Evolutionary conservation across 2,113 vertebrate genomes (phyloP).

Genomic region (Megatriorchis doriae): DNA sequence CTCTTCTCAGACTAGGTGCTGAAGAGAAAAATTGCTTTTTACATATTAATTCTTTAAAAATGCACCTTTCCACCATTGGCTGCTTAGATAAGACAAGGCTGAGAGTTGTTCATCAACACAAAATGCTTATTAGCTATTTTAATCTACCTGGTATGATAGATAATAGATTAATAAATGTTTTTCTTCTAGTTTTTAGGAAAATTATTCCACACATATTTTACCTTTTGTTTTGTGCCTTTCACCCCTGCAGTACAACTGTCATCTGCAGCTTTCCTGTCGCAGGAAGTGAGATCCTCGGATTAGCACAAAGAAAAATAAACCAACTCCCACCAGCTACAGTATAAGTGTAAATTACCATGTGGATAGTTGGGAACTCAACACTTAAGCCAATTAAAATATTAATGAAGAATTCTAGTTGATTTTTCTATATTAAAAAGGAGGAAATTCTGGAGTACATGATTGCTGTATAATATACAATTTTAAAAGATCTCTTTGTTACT

Average conservation of each 20-base stretch:
- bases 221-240: constrained; percentile 1
- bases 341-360: constrained; percentile 24
- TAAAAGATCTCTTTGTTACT: background rate
- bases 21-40: background rate
- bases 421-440: background rate
- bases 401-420: background rate
- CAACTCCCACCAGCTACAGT: constrained; percentile 14
- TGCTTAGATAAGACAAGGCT: background rate
- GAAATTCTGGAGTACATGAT: background rate
- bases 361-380: constrained; percentile 13
- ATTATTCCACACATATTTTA: background rate
- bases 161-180: background rate
- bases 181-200: background rate
- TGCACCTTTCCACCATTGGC: background rate
- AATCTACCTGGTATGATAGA: background rate
- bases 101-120: background rate
- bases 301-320: constrained; percentile 42
- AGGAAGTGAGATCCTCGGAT: constrained; percentile 31
- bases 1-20: background rate
- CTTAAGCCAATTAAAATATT: constrained; percentile 50
- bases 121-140: background rate
- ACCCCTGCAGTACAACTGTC: background rate
- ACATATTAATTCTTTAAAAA: background rate
- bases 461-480: background rate
- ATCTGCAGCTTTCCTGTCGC: background rate